Percentiles rank a stretch among this genome's conserved stretches.
These are phyloP conservation scores for Acomys russatus DNA, from an alignment of 2,797 vertebrate species.

Conservation along the genomic window DNA sequence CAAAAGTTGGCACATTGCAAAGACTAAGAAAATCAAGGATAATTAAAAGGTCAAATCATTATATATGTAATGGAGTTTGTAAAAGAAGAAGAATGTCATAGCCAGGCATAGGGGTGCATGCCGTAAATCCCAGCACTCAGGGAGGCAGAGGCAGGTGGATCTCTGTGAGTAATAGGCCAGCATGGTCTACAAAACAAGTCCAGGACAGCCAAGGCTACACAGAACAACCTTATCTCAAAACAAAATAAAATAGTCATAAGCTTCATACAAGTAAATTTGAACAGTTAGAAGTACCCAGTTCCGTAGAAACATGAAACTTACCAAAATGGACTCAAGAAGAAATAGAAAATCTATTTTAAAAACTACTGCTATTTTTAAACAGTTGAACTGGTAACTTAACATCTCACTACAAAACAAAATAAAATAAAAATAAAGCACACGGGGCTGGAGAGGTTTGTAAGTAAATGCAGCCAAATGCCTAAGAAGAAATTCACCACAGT, in stretches of 20 bases:
- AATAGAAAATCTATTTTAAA: constrained; percentile 68
- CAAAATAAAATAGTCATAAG: neutral
- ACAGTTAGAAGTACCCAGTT: constrained; percentile 54
- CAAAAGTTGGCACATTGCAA: constrained; percentile 23
- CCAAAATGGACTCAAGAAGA: constrained; percentile 66
- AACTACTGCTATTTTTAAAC: constrained; percentile 50
- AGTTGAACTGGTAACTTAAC: constrained; percentile 35
- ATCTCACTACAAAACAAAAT: constrained; percentile 51
- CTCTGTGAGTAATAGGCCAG: no score
- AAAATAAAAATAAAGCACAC: constrained; percentile 40
- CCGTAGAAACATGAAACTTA: constrained; percentile 61
- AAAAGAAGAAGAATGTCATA: neutral
- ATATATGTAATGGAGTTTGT: neutral
- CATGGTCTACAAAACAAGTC: no score
- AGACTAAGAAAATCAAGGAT: neutral
- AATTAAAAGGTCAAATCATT: constrained; percentile 32
- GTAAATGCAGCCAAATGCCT: neutral
- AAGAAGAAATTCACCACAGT: neutral
- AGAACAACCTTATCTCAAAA: no score
- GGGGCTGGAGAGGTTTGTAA: neutral
- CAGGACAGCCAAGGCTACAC: no score
- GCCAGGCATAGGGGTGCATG: no score
- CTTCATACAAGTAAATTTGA: constrained; percentile 44
- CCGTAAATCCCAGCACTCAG: no score
- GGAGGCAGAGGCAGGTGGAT: no score